Base-by-base conservation (phyloP, 1,140 invertebrate species). In the Pararge aegeria region DNA sequence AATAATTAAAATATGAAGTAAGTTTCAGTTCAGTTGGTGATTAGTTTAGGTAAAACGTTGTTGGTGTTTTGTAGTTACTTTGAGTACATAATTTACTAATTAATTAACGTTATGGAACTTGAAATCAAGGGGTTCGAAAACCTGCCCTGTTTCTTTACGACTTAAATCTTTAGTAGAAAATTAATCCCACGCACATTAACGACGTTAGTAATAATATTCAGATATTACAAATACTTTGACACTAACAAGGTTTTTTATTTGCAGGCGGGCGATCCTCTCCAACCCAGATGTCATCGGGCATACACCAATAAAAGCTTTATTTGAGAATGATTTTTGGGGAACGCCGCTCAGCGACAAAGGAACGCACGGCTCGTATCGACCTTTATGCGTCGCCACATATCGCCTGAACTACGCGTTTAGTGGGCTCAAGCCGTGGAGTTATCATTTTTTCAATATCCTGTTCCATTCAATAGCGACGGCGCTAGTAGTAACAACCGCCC, bases 341-440 rank as follows among this genome's bases (percentile, higher is more conserved):
- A 98, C 96, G 15, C 95, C 96, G 24, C 87, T 98, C 64, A 93
- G 91, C 29, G 96, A 97, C 80, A 93, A 92, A 63, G 96, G 96
- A 18, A 97, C 96, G 0, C 97, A 98, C 91, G 98, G 98, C 87
- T 98, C 96, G 12, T 98, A 98, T 84, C 93, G 97, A 55, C 97
- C 97, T 19, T 91, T 98, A 66, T 97, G 96, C 78, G 97, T 98
- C 59, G 92, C 98, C 60, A 97, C 96, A 73, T 98, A 98, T 90
- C 94, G 97, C 78, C 94, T 96, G 77, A 98, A 98, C 91, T 97
- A 97, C 90, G 80, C 94, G 48, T 89, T 98, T 44, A 95, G 96
- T 76, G 96, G 96, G 66, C 93, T 97, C 73, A 94, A 96, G 75
- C 96, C 97, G 20, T 94, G 95, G 93, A 96, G 96, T 54, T 98